Evolutionary conservation across 1,140 invertebrate species (phyloP), one percentile per base, ranked within the genome.

Genomic region (Psilanteris sp.): DNA sequence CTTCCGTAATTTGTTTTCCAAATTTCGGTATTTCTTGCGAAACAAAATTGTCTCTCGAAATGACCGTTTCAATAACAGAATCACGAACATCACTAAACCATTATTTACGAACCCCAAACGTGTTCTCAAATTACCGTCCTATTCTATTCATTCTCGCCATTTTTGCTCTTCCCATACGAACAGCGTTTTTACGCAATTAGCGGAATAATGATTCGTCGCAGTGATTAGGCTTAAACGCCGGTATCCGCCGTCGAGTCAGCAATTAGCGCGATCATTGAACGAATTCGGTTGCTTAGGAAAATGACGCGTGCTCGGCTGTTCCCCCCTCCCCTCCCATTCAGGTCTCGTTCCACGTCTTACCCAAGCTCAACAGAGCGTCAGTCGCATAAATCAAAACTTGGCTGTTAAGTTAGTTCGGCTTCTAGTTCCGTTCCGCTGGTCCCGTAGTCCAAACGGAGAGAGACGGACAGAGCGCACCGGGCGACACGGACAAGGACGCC

Each of bases 361-460:
- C 39, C 70, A 46, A 79, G 72, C 71, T 81, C 64, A 79, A 73
- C 59, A 41, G 64, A 77, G 80, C 79, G 79, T 83, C 78, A 79
- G 74, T 68, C 61, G 78, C 77, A 83, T 86, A 86, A 86, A 84
- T 86, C 84, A 86, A 86, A 86, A 86, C 83, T 86, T 85, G 37
- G 61, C 48, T 71, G 16, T 50, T 54, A 79, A 85, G 73, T 79
- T 80, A 77, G 72, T 82, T 79, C 74, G 50, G 50, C 13, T 66
- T 27, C 41, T 43, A 48, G 73, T 80, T 79, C 55, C 77, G 55
- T 81, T 79, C 44, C 76, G 64, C 32, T 71, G 52, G 64, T 79
- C 29, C 44, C 15, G 32, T 22, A 27, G 57, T 62, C 37, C 55
- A 37, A 27, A 37, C 50, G 7, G 41, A 54, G 3, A 13, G 52